A percentile compares a stretch with the other conserved stretches of the same genome.
Evolutionary conservation across 2,113 vertebrate species (phyloP).

Genomic region (Rhea americana): DNA sequence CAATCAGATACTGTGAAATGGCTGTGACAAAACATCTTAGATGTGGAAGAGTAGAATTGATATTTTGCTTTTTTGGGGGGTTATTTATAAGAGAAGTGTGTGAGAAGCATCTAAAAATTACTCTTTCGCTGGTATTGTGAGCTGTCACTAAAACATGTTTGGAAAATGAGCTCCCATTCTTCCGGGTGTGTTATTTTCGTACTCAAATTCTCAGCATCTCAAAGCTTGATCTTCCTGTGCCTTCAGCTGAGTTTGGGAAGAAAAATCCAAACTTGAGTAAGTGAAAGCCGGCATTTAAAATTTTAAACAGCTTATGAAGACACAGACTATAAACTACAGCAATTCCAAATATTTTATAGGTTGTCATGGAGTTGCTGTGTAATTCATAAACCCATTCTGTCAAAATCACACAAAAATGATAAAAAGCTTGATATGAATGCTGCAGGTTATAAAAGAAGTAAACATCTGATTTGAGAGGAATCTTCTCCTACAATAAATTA

Average conservation of each 20-base stretch:
- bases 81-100: neutral
- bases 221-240: neutral
- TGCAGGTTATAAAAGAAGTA: neutral
- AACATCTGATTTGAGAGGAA: neutral
- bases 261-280: neutral
- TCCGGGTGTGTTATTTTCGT: neutral
- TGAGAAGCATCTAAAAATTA: neutral
- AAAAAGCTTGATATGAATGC: neutral
- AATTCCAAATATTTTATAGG: neutral
- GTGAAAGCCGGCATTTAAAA: neutral
- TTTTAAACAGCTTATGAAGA: neutral
- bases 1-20: neutral
- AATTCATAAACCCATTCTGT: slow-evolving; percentile 13
- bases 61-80: neutral
- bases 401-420: neutral
- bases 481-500: neutral
- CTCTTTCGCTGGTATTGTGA: neutral
- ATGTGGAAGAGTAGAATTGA: neutral
- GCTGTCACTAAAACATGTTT: neutral
- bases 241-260: neutral
- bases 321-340: neutral
- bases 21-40: neutral
- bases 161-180: neutral
- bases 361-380: neutral
- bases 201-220: neutral